Evolutionary conservation across 1,140 invertebrate genomes (phyloP).

Genomic region (Rhyzopertha dominica): DNA sequence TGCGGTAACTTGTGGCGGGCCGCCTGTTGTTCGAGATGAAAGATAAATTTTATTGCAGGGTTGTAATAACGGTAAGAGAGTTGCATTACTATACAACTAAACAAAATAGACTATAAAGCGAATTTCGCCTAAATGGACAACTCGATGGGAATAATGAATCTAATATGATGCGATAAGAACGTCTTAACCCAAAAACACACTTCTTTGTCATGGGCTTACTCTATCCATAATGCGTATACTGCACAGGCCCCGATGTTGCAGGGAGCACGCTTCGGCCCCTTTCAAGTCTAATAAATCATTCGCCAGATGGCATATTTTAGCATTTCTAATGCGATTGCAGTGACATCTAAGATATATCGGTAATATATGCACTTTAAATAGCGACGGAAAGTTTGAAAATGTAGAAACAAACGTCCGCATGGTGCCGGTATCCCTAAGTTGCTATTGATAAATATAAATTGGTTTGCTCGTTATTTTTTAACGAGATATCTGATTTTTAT

Average conservation of each 20-base stretch:
- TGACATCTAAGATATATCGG: slow-evolving; percentile 43
- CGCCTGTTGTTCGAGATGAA: no score
- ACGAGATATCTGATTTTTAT: no score
- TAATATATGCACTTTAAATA: slow-evolving; percentile 44
- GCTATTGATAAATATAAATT: no score
- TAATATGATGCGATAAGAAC: no score
- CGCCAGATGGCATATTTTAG: slow-evolving; percentile 46
- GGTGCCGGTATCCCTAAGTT: background rate
- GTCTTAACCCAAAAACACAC: slow-evolving; percentile 7
- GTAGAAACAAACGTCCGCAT: slow-evolving; percentile 16
- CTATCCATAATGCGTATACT: background rate
- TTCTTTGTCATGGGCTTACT: background rate
- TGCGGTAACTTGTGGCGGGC: no score
- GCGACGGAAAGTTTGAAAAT: slow-evolving; percentile 17
- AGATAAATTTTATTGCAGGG: no score
- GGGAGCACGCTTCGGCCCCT: slow-evolving; percentile 17
- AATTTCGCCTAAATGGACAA: no score
- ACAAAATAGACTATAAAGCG: no score
- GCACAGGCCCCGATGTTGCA: background rate
- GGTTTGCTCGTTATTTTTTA: no score
- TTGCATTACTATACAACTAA: no score
- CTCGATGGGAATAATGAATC: no score
- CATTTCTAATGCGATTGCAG: slow-evolving; percentile 42
- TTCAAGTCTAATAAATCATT: slow-evolving; percentile 40
- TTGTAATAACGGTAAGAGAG: no score